Evolutionary conservation across 2,113 vertebrate genomes (phyloP).

Genomic region (Cyphomyrus discorhynchus): DNA sequence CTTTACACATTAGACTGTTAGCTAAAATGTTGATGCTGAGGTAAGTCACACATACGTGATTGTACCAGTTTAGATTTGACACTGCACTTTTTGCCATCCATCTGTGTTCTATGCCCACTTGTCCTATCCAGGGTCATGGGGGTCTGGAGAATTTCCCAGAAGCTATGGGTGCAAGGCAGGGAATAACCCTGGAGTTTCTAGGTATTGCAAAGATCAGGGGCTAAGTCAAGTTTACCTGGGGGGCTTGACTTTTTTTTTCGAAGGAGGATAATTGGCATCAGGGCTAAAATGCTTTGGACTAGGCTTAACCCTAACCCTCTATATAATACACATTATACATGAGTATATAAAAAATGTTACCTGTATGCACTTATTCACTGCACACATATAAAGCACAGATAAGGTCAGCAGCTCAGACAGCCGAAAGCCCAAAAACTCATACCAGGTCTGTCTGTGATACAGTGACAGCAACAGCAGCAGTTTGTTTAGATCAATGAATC

Average conservation of each 20-base stretch:
- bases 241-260: too few species aligned
- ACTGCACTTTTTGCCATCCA: background rate
- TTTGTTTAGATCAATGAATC: slow-evolving; percentile 46
- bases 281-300: too few species aligned
- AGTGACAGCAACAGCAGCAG: slow-evolving; percentile 36
- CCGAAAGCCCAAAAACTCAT: background rate
- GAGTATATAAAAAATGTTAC: background rate
- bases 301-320: too few species aligned
- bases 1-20: background rate
- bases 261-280: too few species aligned
- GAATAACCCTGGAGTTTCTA: background rate
- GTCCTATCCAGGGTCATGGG: background rate
- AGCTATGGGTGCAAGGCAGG: background rate
- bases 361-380: background rate
- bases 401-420: background rate
- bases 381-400: background rate
- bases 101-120: background rate
- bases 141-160: background rate
- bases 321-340: background rate
- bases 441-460: background rate
- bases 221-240: too few species aligned
- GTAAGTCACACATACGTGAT: background rate
- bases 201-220: too few species aligned
- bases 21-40: background rate
- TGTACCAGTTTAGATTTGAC: background rate